Evolutionary conservation across 2,113 vertebrate species (phyloP).

Genomic region (Zeus faber): DNA sequence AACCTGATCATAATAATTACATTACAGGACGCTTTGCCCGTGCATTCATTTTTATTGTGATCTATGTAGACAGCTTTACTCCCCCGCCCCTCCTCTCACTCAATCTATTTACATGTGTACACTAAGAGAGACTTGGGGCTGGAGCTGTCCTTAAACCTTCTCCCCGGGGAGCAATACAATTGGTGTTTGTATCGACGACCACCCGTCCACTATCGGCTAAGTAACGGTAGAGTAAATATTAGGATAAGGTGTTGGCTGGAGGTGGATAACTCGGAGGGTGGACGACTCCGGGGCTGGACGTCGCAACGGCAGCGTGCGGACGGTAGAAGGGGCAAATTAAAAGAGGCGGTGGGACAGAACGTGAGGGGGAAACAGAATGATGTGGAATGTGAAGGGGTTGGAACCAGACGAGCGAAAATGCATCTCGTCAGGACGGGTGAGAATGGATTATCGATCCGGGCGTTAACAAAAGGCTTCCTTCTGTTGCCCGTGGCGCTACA

Average conservation of each 20-base stretch:
- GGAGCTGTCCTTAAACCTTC: slow-evolving; percentile 24
- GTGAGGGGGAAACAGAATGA: neutral
- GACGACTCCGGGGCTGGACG: too few species aligned
- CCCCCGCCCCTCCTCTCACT: slow-evolving; percentile 10
- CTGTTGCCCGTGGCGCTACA: too few species aligned
- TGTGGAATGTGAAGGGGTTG: neutral
- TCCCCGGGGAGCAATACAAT: slow-evolving; percentile 37
- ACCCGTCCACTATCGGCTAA: slow-evolving; percentile 47
- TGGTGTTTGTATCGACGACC: slow-evolving; percentile 43
- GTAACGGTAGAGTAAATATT: slow-evolving; percentile 57
- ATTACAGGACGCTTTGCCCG: slow-evolving; percentile 51
- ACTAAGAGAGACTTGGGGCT: neutral
- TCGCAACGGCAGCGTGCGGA: too few species aligned
- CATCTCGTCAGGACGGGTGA: neutral
- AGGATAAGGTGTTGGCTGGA: slow-evolving; percentile 43
- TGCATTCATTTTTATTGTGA: slow-evolving; percentile 45
- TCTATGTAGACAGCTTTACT: slow-evolving; percentile 32
- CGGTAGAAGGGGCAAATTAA: slow-evolving; percentile 15
- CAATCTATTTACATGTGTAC: neutral
- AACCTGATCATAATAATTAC: slow-evolving; percentile 58
- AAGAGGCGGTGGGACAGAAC: neutral
- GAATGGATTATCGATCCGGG: slow-evolving; percentile 1
- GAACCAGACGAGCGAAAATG: neutral
- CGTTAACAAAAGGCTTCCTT: too few species aligned
- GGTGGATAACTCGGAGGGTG: slow-evolving; percentile 44